Base-by-base conservation (phyloP, 2,888 invertebrate species). In the Drosophila atroscutellata region DNA sequence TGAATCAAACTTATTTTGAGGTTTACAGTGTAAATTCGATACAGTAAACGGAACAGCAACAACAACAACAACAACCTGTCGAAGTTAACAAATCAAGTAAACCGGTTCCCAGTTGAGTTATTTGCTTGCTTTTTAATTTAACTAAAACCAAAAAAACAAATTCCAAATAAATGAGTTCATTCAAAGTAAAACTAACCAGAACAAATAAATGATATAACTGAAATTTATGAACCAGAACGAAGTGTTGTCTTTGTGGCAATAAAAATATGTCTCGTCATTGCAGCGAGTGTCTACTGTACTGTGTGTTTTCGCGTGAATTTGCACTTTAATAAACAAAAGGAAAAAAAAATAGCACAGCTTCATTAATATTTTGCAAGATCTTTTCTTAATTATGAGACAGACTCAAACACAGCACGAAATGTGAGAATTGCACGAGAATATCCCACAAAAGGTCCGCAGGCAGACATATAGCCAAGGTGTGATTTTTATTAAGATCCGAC, bases 341-440 rank as follows among this genome's bases (percentile, higher is more conserved):
- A 57, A 63, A 55, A 63, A 55, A 72, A 62, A 71, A 45, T 67
- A 63, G 63, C 68, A 55, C 56, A 59, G 49, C 45, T 66, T 70
- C 68, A 71, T 74, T 74, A 65, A 64, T 69, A 78, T 85, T 85
- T 85, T 77, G 86, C 84, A 86, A 85, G 80, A 86, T 86, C 75
- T 86, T 81, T 85, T 86, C 83, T 88, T 86, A 86, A 86, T 88
- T 86, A 88, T 81, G 67, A 76, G 69, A 81, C 72, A 67, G 49
- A 57, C 45, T 24, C 24, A 45, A 24, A 67, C 58, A 56, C 58
- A 50, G 64, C 83, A 88, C 81, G 77, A 75, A 77, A 75, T 81
- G 70, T 80, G 81, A 68, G 75, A 77, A 80, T 72, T 66, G 63
- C 59, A 69, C 50, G 76, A 71, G 74, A 81, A 77, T 56, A 56